phyloP scores from a whole-genome alignment of 1,140 invertebrate species.

The Hyles euphorbiae region DNA sequence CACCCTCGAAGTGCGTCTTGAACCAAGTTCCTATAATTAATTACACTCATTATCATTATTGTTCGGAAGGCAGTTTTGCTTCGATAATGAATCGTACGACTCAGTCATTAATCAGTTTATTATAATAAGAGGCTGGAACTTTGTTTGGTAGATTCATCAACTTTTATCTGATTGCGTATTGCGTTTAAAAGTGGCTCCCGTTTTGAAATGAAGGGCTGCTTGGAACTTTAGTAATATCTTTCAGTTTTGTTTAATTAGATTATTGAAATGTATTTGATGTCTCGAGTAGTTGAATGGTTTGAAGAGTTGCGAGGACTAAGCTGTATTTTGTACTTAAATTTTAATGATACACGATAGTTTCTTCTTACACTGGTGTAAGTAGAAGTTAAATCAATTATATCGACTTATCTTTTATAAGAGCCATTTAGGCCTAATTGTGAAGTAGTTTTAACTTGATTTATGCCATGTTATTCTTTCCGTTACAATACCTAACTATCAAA shows the following conservation, averaged over 20 bases:
- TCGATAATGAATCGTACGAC: constrained; percentile 74
- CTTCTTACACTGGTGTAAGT: too few relatives aligned
- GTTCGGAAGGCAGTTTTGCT: constrained; percentile 74
- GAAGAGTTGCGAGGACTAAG: too few relatives aligned
- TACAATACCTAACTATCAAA: too few relatives aligned
- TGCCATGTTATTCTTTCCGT: too few relatives aligned
- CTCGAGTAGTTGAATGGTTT: too few relatives aligned
- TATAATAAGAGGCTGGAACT: constrained; percentile 71
- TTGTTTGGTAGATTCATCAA: constrained; percentile 67
- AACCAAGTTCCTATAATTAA: constrained; percentile 75
- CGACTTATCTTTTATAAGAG: too few relatives aligned
- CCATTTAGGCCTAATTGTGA: too few relatives aligned
- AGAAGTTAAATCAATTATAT: too few relatives aligned
- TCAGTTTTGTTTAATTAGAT: not conserved
- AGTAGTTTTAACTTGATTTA: too few relatives aligned
- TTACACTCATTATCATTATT: constrained; percentile 76
- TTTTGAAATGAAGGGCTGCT: constrained; percentile 13
- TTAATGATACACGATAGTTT: too few relatives aligned
- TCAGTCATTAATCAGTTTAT: constrained; percentile 75
- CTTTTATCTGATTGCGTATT: constrained; percentile 67
- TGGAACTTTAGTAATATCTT: not conserved
- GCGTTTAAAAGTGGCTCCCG: constrained; percentile 34
- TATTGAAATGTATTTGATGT: too few relatives aligned
- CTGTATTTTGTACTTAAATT: too few relatives aligned
- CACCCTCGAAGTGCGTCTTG: constrained; percentile 59